A percentile compares a stretch with the other conserved stretches of the same genome.
Conservation (phyloP, 1,140 invertebrate species). For the Pararge aegeria region DNA sequence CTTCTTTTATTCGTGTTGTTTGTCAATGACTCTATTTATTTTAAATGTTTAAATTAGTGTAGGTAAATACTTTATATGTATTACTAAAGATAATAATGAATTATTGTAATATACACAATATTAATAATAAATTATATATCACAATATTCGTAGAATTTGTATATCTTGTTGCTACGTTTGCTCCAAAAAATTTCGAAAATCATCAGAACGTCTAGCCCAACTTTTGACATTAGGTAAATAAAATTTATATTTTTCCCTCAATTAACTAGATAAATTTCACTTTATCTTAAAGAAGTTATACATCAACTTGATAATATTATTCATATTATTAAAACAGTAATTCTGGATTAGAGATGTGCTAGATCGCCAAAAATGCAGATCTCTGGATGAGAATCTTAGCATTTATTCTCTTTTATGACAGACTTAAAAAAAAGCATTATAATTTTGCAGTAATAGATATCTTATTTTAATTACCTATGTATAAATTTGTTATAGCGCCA, state of each 20-base stretch:
- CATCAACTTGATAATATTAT: constrained; percentile 15
- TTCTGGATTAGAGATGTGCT: background rate
- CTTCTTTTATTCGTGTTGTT: constrained; percentile 4
- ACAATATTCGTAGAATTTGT: constrained; percentile 31
- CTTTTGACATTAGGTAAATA: constrained; percentile 6
- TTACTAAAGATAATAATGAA: constrained; percentile 16
- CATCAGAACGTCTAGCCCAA: constrained; percentile 14
- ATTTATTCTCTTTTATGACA: no score
- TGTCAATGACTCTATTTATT: constrained; percentile 19
- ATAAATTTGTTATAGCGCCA: no score
- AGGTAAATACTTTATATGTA: constrained; percentile 24
- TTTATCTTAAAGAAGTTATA: constrained; percentile 6
- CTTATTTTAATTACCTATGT: no score
- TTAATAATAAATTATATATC: constrained; percentile 28
- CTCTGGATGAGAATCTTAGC: background rate
- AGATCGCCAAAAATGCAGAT: background rate
- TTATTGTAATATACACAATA: constrained; percentile 31
- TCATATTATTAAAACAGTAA: background rate
- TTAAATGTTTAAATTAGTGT: constrained; percentile 30
- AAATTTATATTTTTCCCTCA: constrained; percentile 13
- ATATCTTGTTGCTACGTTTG: constrained; percentile 33
- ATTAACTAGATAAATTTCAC: constrained; percentile 8
- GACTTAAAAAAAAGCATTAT: no score
- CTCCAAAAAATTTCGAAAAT: constrained; percentile 17
- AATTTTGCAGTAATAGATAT: no score